These are phyloP conservation scores for Trichogramma pretiosum DNA, from an alignment of 1,140 invertebrate species.

Conservation along the genomic window DNA sequence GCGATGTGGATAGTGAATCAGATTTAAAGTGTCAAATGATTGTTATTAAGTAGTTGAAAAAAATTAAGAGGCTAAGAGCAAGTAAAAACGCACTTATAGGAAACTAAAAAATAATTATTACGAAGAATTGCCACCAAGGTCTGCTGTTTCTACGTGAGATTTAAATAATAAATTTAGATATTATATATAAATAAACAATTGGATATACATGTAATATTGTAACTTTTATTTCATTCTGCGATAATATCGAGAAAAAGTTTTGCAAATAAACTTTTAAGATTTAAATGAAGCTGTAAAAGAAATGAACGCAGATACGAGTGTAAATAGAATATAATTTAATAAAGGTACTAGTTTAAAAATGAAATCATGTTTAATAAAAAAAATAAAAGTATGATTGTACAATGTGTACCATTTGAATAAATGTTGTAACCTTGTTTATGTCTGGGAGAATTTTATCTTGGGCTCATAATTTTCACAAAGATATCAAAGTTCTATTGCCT, in stretches of 20 bases:
- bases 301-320: conserved; percentile 27
- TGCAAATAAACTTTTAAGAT: conserved; percentile 8
- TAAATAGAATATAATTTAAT: conserved; percentile 36
- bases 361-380: conserved; percentile 22
- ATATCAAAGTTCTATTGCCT: conserved; percentile 33
- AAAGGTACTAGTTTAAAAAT: conserved; percentile 38
- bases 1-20: no score
- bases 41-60: background rate
- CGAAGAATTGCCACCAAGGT: conserved; percentile 25
- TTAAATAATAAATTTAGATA: conserved; percentile 36
- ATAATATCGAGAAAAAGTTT: conserved; percentile 14
- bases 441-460: no score
- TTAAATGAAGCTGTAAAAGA: conserved; percentile 6
- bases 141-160: conserved; percentile 33
- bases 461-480: conserved; percentile 11
- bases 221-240: conserved; percentile 23
- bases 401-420: no score
- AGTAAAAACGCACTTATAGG: conserved; percentile 13
- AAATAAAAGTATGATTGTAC: background rate
- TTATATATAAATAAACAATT: conserved; percentile 35
- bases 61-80: background rate
- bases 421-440: no score
- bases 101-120: no score
- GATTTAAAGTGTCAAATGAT: no score
- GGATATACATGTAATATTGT: conserved; percentile 33